These are phyloP conservation scores for Neodiprion lecontei DNA, from an alignment of 1,140 invertebrate species.

Conservation along the genomic window DNA sequence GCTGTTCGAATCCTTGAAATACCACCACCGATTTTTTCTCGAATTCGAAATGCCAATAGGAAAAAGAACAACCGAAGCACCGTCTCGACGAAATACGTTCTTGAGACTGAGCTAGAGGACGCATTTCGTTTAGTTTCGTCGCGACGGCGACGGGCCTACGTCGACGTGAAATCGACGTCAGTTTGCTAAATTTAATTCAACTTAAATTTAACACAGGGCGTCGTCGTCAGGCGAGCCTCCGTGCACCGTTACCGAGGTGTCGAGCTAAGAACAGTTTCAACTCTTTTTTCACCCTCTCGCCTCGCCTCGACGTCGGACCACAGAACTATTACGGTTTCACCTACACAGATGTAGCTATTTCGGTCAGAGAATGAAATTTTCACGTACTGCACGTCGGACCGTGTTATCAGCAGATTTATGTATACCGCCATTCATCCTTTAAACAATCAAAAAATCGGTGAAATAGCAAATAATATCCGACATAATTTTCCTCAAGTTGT, in stretches of 20 bases:
- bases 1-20: background rate
- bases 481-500: background rate
- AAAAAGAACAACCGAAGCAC: slow-evolving; percentile 36
- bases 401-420: background rate
- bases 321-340: slow-evolving; percentile 5
- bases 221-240: slow-evolving; percentile 53
- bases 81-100: slow-evolving; percentile 51
- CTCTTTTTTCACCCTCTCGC: background rate
- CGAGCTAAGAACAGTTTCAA: background rate
- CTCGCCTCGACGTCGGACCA: background rate
- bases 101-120: slow-evolving; percentile 63
- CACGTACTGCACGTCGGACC: background rate
- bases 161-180: slow-evolving; percentile 40
- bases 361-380: background rate
- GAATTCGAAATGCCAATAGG: slow-evolving; percentile 25
- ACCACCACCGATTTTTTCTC: slow-evolving; percentile 13
- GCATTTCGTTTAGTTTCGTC: slow-evolving; percentile 43
- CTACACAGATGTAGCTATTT: background rate
- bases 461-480: background rate
- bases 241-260: background rate
- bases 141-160: slow-evolving; percentile 34
- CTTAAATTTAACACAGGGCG: slow-evolving; percentile 60
- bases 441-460: background rate
- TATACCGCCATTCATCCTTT: no score
- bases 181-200: slow-evolving; percentile 60